Evolutionary conservation across 2,888 invertebrate species (phyloP).

Genomic region (Phytoseiulus persimilis): DNA sequence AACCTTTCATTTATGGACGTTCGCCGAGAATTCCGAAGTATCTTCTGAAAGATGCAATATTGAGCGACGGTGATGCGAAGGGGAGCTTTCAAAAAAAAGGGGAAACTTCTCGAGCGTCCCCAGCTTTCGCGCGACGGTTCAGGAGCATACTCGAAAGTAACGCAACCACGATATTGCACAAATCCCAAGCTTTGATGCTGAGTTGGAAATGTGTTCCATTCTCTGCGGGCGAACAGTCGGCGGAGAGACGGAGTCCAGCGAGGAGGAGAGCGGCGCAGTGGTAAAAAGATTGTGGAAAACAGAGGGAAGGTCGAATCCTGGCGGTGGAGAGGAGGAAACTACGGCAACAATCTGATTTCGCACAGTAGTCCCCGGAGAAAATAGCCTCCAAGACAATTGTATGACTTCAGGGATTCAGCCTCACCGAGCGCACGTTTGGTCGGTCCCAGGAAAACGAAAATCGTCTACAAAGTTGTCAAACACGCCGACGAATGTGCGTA

Average conservation of each 20-base stretch:
- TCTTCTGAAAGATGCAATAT: too few species aligned
- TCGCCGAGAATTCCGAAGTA: too few species aligned
- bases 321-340: not conserved
- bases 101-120: too few species aligned
- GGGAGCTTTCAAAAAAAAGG: too few species aligned
- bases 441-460: not conserved
- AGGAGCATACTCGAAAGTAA: not conserved
- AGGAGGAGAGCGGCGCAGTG: not conserved
- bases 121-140: too few species aligned
- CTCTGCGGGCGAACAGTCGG: not conserved
- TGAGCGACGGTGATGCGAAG: too few species aligned
- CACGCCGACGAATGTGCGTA: not conserved
- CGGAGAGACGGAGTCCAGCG: not conserved
- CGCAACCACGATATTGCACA: not conserved
- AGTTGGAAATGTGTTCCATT: not conserved
- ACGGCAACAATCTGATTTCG: not conserved
- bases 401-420: not conserved
- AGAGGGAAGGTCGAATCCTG: not conserved
- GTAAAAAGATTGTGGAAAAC: not conserved
- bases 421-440: not conserved
- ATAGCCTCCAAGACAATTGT: not conserved
- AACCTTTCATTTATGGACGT: too few species aligned
- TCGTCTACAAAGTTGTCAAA: not conserved
- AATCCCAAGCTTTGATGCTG: not conserved
- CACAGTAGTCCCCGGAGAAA: not conserved